Evolutionary conservation across 1,140 invertebrate species (phyloP), one percentile per base, ranked within the genome.

Genomic region (Schmidtea mediterranea): DNA sequence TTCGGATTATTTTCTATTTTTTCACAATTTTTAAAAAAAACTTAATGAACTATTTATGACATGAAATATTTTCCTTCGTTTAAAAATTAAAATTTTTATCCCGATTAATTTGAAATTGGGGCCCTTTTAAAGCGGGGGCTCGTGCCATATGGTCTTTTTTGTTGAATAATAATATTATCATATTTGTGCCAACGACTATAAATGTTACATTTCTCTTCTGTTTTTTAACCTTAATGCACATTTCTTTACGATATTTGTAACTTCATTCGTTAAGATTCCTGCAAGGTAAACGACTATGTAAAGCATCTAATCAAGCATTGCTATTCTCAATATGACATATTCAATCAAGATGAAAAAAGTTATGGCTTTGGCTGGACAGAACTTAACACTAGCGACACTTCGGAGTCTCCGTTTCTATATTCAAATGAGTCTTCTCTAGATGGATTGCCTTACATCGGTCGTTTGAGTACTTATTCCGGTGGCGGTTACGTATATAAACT

Each of bases 401-500:
- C 46, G 13, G 51, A 54, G 18, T 49, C 52, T 15, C 66, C 67
- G 54, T 70, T 63, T 53, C 57, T 51, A 5, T 67, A 66, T 50
- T 51, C 53, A 21, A 52, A 53, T 13, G 55, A 66, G 1, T 52
- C 50, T 10, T 57, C 59, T 22, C 54, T 72, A 1, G 58, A 68
- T 46, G 65, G 69, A 5, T 62, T 63, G 38, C 69, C 69, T 0
- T 69, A 66, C 55, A 59, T 58, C 53, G 70, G 69, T 3, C 55
- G 58, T n/a, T 55, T 67, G 41, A 61, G 58, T 36, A 50, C 66
- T 2, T 74, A 74, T 54, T 53, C 60, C 19, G 72, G 72, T 2
- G 72, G 73, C 23, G 73, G 73, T 0, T 74, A 73, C 55, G 57
- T 72, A 3, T 58, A 69, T 0, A 55, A 60, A 19, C 52, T 74